Base-by-base conservation (phyloP, 1,140 invertebrate species). In the Drosophila tani region DNA sequence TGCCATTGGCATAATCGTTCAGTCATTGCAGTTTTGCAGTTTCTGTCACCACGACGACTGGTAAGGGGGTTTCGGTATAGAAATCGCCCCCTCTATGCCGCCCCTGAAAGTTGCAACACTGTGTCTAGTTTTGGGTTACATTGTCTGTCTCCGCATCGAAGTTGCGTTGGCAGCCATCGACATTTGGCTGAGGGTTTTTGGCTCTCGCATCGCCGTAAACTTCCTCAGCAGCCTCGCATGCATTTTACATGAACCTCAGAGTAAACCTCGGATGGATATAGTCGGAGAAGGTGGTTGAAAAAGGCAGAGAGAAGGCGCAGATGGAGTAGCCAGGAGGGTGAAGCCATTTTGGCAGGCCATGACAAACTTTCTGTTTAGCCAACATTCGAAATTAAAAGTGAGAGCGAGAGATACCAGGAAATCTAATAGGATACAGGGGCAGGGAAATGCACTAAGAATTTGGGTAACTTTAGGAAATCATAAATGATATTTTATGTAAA, bases 1-100 rank as follows among this genome's bases (percentile, higher is more conserved):
- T 85, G 81, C 78, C 77, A 81, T 90, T 81, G 77, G 85, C 84
- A 90, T 90, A 88, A 88, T 88, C 85, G 85, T 80, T 78, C 84
- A 90, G 81, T 90, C 85, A 84, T 84, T 84, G 81, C 81, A 69
- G 71, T 67, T 90, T 81, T 84, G 81, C 81, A 66, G 71, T 67
- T 84, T 82, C 65, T 79, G 78, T 78, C 15, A 7, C 40, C 55
- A 69, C 45, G 27, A 55, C 59, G 58, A 32, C 27, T 50, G 49
- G 51, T 4, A 19, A 6, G 8, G 32, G 32, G 32, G 38, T 21
- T n/a, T 56, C 8, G 19, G 19, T 11, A 56, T 56, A 24, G 60
- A 21, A 56, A 24, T 38, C n/a, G n/a, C 43, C 41, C 53, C 46
- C 27, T 27, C 45, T 68, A 41, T 24, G 29, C 56, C 45, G 27